These are phyloP conservation scores for Callimorpha dominula DNA, from an alignment of 2,888 invertebrate genomes.

Conservation along the genomic window DNA sequence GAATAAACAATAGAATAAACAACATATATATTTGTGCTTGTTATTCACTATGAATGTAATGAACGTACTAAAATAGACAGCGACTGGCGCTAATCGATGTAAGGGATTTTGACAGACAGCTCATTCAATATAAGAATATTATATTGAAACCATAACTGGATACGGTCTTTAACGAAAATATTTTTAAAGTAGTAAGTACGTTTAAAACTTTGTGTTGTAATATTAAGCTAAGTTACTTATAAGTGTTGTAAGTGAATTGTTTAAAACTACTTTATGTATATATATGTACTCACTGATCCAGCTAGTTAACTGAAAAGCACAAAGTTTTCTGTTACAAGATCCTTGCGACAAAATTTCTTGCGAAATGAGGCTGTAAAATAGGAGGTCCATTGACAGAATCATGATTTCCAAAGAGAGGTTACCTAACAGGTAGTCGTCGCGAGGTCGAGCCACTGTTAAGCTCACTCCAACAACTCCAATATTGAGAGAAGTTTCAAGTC, in stretches of 20 bases:
- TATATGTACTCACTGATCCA: too few species aligned
- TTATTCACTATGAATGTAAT: not conserved
- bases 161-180: not conserved
- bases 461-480: not conserved
- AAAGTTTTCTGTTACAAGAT: not conserved
- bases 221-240: too few species aligned
- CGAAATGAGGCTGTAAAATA: not conserved
- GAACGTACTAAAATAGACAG: not conserved
- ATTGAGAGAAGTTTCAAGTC: not conserved
- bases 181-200: too few species aligned
- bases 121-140: not conserved
- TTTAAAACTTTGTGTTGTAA: not conserved
- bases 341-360: too few species aligned
- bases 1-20: not conserved
- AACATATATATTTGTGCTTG: not conserved
- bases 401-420: not conserved
- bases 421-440: not conserved
- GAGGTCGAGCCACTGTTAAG: not conserved
- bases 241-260: not conserved
- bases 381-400: not conserved
- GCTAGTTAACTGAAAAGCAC: not conserved
- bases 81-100: not conserved
- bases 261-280: not conserved
- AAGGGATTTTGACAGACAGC: not conserved
- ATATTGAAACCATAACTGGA: not conserved